phyloP scores from a whole-genome alignment of 92 coral and sea anemone genomes.

The Heliopora coerulea region DNA sequence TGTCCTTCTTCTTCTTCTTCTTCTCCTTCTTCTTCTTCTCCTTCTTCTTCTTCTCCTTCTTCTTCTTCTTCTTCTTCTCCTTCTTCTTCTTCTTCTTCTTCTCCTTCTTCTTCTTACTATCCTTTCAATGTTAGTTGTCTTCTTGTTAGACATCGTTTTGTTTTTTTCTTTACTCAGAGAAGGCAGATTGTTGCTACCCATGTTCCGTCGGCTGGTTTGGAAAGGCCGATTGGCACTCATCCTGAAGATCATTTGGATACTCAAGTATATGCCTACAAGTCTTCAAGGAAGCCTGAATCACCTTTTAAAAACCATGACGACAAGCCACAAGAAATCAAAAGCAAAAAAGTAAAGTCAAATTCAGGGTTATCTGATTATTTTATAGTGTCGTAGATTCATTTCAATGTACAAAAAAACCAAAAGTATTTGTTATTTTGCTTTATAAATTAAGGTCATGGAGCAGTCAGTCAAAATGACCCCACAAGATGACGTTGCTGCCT shows the following conservation, averaged over 20 bases:
- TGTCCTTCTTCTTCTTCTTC: too few relatives aligned
- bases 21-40: too few relatives aligned
- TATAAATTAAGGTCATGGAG: too few relatives aligned
- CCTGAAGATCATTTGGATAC: conserved; percentile 51
- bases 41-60: too few relatives aligned
- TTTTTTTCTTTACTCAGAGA: conserved; percentile 29
- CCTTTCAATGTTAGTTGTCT: neutral
- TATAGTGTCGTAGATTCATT: too few relatives aligned
- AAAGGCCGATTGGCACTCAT: conserved; percentile 38
- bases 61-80: too few relatives aligned
- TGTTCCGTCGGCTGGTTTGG: conserved; percentile 63
- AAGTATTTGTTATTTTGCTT: too few relatives aligned
- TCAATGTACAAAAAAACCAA: too few relatives aligned
- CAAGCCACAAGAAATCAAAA: conserved; percentile 29
- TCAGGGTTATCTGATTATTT: too few relatives aligned
- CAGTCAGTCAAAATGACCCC: too few relatives aligned
- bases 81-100: neutral
- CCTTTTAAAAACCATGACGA: conserved; percentile 23
- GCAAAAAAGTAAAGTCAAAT: conserved; percentile 24
- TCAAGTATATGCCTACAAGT: conserved; percentile 70
- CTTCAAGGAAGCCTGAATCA: conserved; percentile 40
- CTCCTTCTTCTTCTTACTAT: neutral
- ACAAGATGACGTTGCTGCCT: too few relatives aligned
- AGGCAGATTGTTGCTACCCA: conserved; percentile 71
- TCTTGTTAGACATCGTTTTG: neutral